Base-by-base conservation (phyloP, 2,797 vertebrate genomes). In the Hyperoplus lanceolatus region DNA sequence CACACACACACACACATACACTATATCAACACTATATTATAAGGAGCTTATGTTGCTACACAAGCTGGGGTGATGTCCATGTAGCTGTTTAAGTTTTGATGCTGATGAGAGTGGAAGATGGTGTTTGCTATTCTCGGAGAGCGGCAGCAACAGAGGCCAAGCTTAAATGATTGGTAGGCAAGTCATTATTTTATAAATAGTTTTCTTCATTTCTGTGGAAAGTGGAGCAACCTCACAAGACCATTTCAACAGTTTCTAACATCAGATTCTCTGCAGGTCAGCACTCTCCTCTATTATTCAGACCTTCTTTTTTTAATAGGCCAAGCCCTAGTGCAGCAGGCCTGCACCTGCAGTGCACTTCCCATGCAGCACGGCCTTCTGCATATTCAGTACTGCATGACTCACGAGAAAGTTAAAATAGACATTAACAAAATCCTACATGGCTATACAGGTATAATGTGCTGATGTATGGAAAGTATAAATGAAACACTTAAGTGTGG, bases 221-320 rank as follows among this genome's bases (percentile, higher is more conserved):
- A 90, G 90, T 91, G 63, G 89, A 91, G 82, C 90, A 89, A 58
- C 68, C 46, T 91, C 55, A 80, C 62, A 67, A 80, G 87, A 77
- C 48, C 70, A 82, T 85, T 84, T 29, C 53, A 70, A 46, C 42
- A 5, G 3, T 84, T 81, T 84, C 75, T 68, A 75, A 50, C 65
- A 59, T 86, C 38, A 80, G 82, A 77, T 75, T 86, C 87, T 93
- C 83, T 80, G 83, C 88, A 91, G 91, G 75, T 89, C 83, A 64
- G 75, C 18, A 73, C 77, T 79, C 83, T 90, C 80, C 71, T 94
- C 83, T 75, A 94, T 94, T 90, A 94, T 93, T 93, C 86, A 93
- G 86, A 83, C 65, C 41, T 56, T 74, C 58, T 75, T 75, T 77
- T 80, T 48, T 73, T 80, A 91, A 71, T 88, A 82, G 89, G 86